Evolutionary conservation across 2,113 vertebrate species (phyloP).

Genomic region (Clarias magur): DNA sequence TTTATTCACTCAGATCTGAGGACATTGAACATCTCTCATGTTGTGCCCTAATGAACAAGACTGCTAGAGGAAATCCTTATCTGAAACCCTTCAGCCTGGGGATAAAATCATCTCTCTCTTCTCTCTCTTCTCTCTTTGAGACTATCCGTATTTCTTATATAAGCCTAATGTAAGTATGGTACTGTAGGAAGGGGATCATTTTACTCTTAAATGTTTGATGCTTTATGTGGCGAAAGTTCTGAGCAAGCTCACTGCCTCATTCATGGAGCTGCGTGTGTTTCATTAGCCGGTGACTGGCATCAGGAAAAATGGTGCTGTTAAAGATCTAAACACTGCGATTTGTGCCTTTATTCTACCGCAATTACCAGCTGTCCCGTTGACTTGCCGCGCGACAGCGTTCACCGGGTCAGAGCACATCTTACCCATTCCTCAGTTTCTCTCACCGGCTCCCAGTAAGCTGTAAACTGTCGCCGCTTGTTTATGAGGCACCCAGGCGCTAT

Average conservation of each 20-base stretch:
- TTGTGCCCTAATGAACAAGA: slow-evolving; percentile 70
- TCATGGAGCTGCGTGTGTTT: neutral
- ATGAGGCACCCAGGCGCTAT: neutral
- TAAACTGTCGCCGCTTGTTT: neutral
- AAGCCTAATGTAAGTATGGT: slow-evolving; percentile 58
- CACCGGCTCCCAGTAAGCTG: neutral
- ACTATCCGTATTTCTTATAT: slow-evolving; percentile 64
- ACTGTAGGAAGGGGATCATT: slow-evolving; percentile 61
- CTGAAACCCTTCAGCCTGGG: slow-evolving; percentile 51
- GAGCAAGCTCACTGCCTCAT: slow-evolving; percentile 45
- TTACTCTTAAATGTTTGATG: slow-evolving; percentile 73
- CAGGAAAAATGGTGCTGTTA: neutral
- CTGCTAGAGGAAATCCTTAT: slow-evolving; percentile 62
- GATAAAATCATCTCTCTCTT: slow-evolving; percentile 9
- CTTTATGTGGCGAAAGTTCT: slow-evolving; percentile 67
- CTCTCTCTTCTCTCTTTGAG: slow-evolving; percentile 17
- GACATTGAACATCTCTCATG: slow-evolving; percentile 55
- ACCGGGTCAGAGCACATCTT: neutral
- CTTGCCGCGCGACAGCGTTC: too few relatives aligned
- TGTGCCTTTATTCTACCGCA: neutral
- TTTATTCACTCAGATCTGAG: slow-evolving; percentile 50
- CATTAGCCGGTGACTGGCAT: neutral
- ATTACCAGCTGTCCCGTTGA: neutral
- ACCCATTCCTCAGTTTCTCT: neutral
- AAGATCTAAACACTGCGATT: neutral